phyloP scores from a whole-genome alignment of 2,888 invertebrate genomes.

The Ganaspis brasiliensis region DNA sequence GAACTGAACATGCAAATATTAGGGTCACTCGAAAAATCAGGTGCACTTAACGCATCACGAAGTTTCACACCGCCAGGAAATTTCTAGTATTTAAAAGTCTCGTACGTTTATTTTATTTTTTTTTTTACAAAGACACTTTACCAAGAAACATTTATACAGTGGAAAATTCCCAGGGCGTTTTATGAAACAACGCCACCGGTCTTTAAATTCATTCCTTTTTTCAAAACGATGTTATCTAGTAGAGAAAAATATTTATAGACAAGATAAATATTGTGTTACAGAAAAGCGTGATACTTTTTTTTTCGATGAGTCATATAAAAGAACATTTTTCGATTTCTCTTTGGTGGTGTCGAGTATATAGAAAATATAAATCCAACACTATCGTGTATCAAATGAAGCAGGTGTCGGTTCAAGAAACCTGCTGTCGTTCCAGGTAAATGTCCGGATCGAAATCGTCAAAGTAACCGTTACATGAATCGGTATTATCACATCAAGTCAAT shows the following conservation, averaged over 20 bases:
- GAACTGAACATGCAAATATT: conserved; percentile 46
- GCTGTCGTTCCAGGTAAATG: conserved; percentile 39
- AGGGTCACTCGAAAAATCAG: conserved; percentile 43
- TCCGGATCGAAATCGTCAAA: conserved; percentile 31
- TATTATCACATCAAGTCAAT: conserved; percentile 7
- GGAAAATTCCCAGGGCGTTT: background rate
- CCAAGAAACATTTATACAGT: too few relatives aligned
- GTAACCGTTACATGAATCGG: conserved; percentile 31
- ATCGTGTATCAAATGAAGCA: conserved; percentile 34
- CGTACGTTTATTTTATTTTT: too few relatives aligned
- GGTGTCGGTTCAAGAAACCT: conserved; percentile 43
- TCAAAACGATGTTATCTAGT: too few relatives aligned
- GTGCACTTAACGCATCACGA: conserved; percentile 20
- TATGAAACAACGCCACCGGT: background rate
- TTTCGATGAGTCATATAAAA: conserved; percentile 2
- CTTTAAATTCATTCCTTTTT: background rate
- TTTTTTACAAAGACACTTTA: too few relatives aligned
- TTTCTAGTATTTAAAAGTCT: background rate
- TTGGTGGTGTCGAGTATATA: background rate
- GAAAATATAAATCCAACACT: background rate
- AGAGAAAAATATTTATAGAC: background rate
- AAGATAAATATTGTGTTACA: conserved; percentile 13
- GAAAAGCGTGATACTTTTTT: conserved; percentile 10
- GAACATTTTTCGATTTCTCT: background rate
- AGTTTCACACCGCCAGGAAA: background rate